Evolutionary conservation across 2,113 vertebrate species (phyloP), one percentile per base, ranked within the genome.

Genomic region (Ameiurus melas): DNA sequence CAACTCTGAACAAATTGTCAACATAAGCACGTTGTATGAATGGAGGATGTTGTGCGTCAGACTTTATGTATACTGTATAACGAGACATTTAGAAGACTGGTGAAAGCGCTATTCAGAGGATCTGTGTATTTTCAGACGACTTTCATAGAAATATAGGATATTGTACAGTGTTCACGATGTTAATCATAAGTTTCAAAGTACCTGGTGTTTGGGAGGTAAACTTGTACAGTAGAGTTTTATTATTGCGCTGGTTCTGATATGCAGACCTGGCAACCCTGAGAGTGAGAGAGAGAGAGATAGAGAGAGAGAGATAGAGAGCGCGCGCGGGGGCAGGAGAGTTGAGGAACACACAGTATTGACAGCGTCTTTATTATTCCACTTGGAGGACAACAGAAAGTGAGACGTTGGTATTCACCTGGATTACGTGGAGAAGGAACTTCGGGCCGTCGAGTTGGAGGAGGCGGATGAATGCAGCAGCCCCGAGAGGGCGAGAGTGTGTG

Each of bases 401-500:
- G 62, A 85, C 43, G 58, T 73, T 16, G 13, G 43, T 62, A n/a
- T 70, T 79, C 66, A 88, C 79, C 81, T 90, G 85, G 89, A 90
- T 87, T 90, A 87, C 36, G 73, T n/a, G 39, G 51, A 36, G 39
- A 64, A 86, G 36, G 43, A 58, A 33, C 62, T 70, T 53, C 83
- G 25, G 86, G 43, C 83, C 58, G 86, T 84, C 64, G 89, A 91
- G 89, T 83, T 62, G 57, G 68, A 60, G 36, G 81, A 89, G 71
- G 84, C 83, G 60, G 79, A 86, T 90, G 88, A 90, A 83, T 85
- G 88, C 87, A 64, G 90, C 91, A 64, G 87, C 86, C 92, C 62
- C 85, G 85, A 88, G 91, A 89, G 92, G 91, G 92, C 89, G 89
- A 92, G 90, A 77, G 90, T 84, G 88, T 75, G 70, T 90, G 84